A percentile compares a stretch with the other conserved stretches of the same genome.
Evolutionary conservation across 2,113 vertebrate genomes (phyloP).

Genomic region (Urocolius indicus): DNA sequence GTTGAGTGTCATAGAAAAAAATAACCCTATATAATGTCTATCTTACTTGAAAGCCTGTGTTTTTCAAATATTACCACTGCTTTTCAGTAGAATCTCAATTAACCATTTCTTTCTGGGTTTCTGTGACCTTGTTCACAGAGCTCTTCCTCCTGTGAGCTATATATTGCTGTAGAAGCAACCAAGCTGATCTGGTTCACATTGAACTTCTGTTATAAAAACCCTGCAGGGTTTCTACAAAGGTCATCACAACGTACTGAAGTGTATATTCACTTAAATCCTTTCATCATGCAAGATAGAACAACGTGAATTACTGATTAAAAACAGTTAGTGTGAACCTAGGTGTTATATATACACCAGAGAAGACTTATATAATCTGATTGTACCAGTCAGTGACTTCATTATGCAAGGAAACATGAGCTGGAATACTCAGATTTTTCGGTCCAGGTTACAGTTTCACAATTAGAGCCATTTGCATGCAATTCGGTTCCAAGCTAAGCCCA

Average conservation of each 20-base stretch:
- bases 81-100: not conserved
- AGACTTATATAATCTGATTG: not conserved
- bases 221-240: not conserved
- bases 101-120: not conserved
- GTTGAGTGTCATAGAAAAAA: not conserved
- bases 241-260: not conserved
- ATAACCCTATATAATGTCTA: not conserved
- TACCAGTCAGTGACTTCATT: not conserved
- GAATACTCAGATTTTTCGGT: constrained; percentile 40
- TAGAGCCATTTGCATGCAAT: not conserved
- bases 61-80: not conserved
- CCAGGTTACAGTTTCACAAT: not conserved
- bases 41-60: not conserved
- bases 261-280: not conserved
- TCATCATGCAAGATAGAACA: not conserved
- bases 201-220: not conserved
- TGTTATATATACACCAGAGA: not conserved
- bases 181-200: not conserved
- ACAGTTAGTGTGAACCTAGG: not conserved
- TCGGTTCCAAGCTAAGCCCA: not conserved
- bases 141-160: not conserved
- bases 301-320: not conserved
- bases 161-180: not conserved
- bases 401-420: constrained; percentile 19
- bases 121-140: not conserved